Evolutionary conservation across 2,888 invertebrate species (phyloP).

Genomic region (Mesorhabditis sp.): DNA sequence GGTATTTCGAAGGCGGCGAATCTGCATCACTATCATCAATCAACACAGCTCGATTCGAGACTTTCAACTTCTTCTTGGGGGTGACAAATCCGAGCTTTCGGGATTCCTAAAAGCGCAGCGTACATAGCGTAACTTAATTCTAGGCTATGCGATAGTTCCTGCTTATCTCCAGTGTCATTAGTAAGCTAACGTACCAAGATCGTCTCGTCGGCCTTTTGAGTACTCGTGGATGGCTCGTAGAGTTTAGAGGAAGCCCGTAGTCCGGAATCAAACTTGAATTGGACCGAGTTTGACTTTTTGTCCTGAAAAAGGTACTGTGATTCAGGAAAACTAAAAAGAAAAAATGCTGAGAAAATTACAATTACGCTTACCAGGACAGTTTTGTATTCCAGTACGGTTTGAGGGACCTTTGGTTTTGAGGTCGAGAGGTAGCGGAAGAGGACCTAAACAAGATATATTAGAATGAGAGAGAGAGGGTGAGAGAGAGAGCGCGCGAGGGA

Average conservation of each 20-base stretch:
- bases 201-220: not conserved
- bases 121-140: no score
- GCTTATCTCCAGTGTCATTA: not conserved
- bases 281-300: not conserved
- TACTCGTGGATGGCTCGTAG: not conserved
- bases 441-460: not conserved
- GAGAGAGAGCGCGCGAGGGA: no score
- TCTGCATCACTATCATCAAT: not conserved
- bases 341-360: not conserved
- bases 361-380: not conserved
- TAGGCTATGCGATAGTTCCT: no score
- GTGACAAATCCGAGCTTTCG: not conserved
- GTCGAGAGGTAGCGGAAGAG: not conserved
- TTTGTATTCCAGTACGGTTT: not conserved
- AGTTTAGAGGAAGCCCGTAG: not conserved
- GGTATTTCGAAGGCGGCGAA: constrained; percentile 3
- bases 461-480: no score
- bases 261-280: not conserved
- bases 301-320: not conserved
- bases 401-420: not conserved
- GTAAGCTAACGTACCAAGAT: constrained; percentile 1
- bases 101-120: no score
- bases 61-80: constrained; percentile 4
- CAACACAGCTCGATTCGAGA: not conserved
- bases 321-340: not conserved